Base-by-base conservation (phyloP, 2,113 vertebrate genomes). In the Sprattus sprattus region DNA sequence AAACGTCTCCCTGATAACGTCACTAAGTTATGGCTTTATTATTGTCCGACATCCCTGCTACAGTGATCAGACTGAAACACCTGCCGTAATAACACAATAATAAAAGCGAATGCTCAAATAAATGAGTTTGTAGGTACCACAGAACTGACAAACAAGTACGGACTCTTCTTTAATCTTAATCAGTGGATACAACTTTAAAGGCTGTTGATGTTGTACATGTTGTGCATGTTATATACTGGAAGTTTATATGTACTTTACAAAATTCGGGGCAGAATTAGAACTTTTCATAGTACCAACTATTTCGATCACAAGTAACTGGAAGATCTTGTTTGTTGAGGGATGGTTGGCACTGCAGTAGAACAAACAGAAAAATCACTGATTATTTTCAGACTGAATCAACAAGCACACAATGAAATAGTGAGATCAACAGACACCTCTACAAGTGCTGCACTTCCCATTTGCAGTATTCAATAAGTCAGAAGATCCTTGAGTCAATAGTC, bases 401-500 rank as follows among this genome's bases (percentile, higher is more conserved):
- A 93, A 91, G 89, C 88, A 90, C 90, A 88, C 89, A 86, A 85
- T 84, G 82, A 94, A 92, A 92, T 94, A 90, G 92, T 89, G 91
- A 92, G 92, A 92, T 93, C 89, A 92, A 89, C 88, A 90, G 88
- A 85, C 82, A 89, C 86, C 84, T 86, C 88, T 89, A 89, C 89
- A 91, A 92, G 91, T 88, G 89, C 89, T 91, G 82, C 91, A 86
- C 91, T 93, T 90, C 89, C 89, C 86, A 89, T 84, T 49, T 85
- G 84, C 49, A 89, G 86, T 92, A 88, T 91, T 91, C 90, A 86
- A 92, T 94, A 92, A 93, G 89, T 93, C 92, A 85, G 89, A 92
- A 92, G 92, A 95, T 95, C 93, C 90, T 89, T 95, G 90, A 92
- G 92, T 91, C 95, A 95, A 95, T 92, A 95, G 89, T 83, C 90